These are phyloP conservation scores for Notamacropus eugenii DNA, from an alignment of 2,797 vertebrate species.

Conservation along the genomic window DNA sequence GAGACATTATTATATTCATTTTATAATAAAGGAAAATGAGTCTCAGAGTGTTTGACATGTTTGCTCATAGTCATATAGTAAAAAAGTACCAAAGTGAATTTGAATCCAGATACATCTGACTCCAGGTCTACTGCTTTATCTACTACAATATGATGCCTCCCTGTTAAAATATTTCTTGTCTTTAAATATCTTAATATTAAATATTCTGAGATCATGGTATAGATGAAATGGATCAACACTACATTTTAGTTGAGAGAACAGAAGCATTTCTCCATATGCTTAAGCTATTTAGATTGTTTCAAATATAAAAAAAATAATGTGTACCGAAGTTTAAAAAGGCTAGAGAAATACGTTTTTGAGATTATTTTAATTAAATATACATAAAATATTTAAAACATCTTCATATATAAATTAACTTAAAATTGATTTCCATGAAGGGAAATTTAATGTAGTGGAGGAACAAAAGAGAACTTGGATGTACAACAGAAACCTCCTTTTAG, in stretches of 20 bases:
- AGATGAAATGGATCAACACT: neutral
- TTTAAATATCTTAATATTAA: too few relatives aligned
- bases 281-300: conserved; percentile 13
- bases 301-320: neutral
- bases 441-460: neutral
- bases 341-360: conserved; percentile 36
- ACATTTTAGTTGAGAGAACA: conserved; percentile 33
- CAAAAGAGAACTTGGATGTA: conserved; percentile 16
- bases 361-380: conserved; percentile 24
- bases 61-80: too few relatives aligned
- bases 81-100: too few relatives aligned
- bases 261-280: conserved; percentile 24
- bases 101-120: too few relatives aligned
- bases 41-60: too few relatives aligned
- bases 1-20: too few relatives aligned
- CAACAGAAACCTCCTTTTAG: too few relatives aligned
- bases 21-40: too few relatives aligned
- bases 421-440: conserved; percentile 16
- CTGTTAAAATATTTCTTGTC: too few relatives aligned
- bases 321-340: neutral
- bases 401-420: conserved; percentile 32
- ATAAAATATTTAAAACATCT: neutral
- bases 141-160: too few relatives aligned
- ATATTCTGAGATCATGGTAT: too few relatives aligned
- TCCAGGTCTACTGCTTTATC: too few relatives aligned